Evolutionary conservation across 2,888 invertebrate species (phyloP), one percentile per base, ranked within the genome.

Genomic region (Xylota sylvarum): DNA sequence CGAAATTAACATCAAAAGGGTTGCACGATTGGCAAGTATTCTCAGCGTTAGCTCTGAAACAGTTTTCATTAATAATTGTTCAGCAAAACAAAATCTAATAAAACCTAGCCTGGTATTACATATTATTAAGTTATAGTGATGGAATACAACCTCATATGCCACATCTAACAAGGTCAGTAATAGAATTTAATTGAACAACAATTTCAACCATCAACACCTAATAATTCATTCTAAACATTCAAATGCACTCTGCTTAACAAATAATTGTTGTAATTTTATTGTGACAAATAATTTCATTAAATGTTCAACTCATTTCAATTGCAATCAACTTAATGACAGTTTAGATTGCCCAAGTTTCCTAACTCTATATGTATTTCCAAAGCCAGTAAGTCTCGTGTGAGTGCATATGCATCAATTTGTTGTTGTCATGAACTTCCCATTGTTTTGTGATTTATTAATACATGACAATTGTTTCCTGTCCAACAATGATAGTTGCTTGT

Each of bases 381-480:
- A 35, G 10, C 7, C 10, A 10, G 10, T 7, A 35, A 35, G 35
- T 35, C 0, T 35, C 35, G 35, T 35, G 35, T 35, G 35, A 35
- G 10, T 10, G 10, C 35, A 35, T 4, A 10, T 10, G 37, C 37
- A 37, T 37, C 7, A 46, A n/a, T 17, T 2, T 17, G 46, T 48
- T 2, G 19, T 17, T 19, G 19, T 1, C 43, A 2, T 40, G 40
- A 1, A 17, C 17, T 48, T 14, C 19, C n/a, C 27, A 52, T 52
- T 52, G 30, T 30, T 30, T 27, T 52, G 52, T 52, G 12, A 23
- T 12, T 27, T n/a, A 60, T 58, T 10, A 17, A 27, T 69, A 9
- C 30, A 19, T 56, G 69, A 4, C 30, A 56, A 7, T 46, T 27
- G 55, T 43, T 69, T 56, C 4, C 55, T 55, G 40, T 32, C 43